Conservation (phyloP, 2,888 invertebrate genomes). For the Xestia xanthographa region DNA sequence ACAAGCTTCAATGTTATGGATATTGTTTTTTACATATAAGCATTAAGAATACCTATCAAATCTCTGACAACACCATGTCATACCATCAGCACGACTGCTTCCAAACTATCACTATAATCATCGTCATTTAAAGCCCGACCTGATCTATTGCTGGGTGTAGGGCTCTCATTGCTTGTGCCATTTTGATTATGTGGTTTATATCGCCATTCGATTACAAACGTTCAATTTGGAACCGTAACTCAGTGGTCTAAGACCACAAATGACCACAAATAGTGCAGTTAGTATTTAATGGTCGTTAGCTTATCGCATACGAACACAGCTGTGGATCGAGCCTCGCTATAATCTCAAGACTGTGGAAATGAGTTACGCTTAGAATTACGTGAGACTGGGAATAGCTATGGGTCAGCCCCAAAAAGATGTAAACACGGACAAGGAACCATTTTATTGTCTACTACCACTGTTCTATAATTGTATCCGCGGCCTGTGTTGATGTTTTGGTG, state of each 20-base stretch:
- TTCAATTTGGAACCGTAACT: conserved; percentile 13
- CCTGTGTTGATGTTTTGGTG: not conserved
- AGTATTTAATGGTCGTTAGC: conserved; percentile 45
- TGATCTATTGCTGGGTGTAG: not conserved
- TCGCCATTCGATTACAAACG: conserved; percentile 4
- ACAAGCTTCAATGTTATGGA: too few relatives aligned
- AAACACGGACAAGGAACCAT: not conserved
- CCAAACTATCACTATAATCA: too few relatives aligned
- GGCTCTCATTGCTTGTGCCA: not conserved
- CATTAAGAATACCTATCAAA: too few relatives aligned
- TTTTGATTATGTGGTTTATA: not conserved
- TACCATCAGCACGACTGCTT: too few relatives aligned
- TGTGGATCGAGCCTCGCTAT: not conserved
- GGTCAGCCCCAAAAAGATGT: not conserved
- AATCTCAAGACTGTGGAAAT: conserved; percentile 23
- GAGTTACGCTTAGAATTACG: not conserved
- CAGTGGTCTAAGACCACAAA: conserved; percentile 12
- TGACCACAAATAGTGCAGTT: conserved; percentile 37
- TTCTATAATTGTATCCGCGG: not conserved
- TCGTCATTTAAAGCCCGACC: not conserved
- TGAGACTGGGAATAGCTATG: not conserved
- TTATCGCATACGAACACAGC: conserved; percentile 32
- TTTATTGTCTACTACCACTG: not conserved
- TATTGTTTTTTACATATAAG: too few relatives aligned
- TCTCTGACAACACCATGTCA: too few relatives aligned